These are phyloP conservation scores for Eupithecia dodoneata DNA, from an alignment of 2,888 invertebrate genomes.

Conservation along the genomic window DNA sequence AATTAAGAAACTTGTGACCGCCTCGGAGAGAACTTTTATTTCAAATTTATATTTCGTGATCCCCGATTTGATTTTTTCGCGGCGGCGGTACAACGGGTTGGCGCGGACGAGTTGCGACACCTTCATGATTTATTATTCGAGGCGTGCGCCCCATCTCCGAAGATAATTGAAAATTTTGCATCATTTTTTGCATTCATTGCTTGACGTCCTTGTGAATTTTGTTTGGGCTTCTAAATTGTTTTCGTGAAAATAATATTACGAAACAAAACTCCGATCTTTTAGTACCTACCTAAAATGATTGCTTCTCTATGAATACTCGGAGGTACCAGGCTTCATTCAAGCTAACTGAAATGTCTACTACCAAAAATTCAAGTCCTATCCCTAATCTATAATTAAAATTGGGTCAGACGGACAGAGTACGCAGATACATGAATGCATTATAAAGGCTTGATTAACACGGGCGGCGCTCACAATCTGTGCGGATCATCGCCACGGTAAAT, in stretches of 20 bases:
- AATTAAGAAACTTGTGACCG: constrained; percentile 85
- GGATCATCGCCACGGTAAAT: constrained; percentile 77
- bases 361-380: neutral
- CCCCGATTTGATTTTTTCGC: constrained; percentile 74
- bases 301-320: neutral
- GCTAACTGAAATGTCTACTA: constrained; percentile 13
- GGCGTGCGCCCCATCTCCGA: constrained; percentile 52
- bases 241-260: neutral
- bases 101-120: constrained; percentile 72
- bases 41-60: constrained; percentile 82
- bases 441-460: constrained; percentile 72
- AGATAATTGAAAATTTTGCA: constrained; percentile 67
- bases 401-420: constrained; percentile 41
- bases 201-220: constrained; percentile 31
- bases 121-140: constrained; percentile 75
- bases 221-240: constrained; percentile 23
- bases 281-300: neutral
- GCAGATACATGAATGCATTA: constrained; percentile 48
- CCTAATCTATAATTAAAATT: constrained; percentile 18
- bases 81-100: constrained; percentile 72
- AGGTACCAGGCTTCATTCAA: neutral
- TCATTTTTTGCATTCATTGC: constrained; percentile 50
- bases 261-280: neutral
- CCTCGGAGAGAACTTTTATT: constrained; percentile 80
- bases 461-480: constrained; percentile 67